phyloP scores from a whole-genome alignment of 1,140 invertebrate species.

The Lucilia sericata region DNA sequence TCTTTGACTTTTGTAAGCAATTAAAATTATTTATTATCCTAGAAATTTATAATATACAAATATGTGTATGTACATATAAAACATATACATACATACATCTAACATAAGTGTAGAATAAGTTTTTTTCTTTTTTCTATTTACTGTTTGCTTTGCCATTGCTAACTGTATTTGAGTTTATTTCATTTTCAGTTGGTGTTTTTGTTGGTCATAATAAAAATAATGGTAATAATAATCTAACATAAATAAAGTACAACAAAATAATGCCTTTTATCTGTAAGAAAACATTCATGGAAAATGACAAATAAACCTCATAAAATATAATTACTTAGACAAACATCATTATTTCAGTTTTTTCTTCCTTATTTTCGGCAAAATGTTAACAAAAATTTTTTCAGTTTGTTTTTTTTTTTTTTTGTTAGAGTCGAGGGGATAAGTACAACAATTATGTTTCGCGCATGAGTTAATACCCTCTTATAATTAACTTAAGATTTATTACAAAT shows the following conservation, averaged over 20 bases:
- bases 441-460: slow-evolving; percentile 54
- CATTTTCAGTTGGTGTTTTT: background rate
- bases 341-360: background rate
- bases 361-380: background rate
- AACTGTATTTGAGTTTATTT: background rate
- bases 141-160: too few relatives aligned
- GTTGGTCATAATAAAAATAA: slow-evolving; percentile 3
- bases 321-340: slow-evolving; percentile 59
- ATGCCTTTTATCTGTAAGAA: slow-evolving; percentile 60
- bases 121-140: background rate
- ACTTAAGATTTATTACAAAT: slow-evolving; percentile 66
- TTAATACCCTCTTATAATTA: slow-evolving; percentile 67
- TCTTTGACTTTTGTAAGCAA: slow-evolving; percentile 15
- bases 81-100: background rate
- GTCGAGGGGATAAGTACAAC: slow-evolving; percentile 24
- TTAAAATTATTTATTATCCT: slow-evolving; percentile 22
- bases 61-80: background rate
- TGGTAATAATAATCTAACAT: slow-evolving; percentile 19
- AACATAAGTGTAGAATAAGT: background rate
- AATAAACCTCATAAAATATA: slow-evolving; percentile 67
- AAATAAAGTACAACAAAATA: slow-evolving; percentile 36
- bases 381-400: background rate
- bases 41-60: background rate
- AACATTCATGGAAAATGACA: slow-evolving; percentile 63
- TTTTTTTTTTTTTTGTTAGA: background rate